phyloP scores from a whole-genome alignment of 2,113 vertebrate species.

The Calonectris borealis region DNA sequence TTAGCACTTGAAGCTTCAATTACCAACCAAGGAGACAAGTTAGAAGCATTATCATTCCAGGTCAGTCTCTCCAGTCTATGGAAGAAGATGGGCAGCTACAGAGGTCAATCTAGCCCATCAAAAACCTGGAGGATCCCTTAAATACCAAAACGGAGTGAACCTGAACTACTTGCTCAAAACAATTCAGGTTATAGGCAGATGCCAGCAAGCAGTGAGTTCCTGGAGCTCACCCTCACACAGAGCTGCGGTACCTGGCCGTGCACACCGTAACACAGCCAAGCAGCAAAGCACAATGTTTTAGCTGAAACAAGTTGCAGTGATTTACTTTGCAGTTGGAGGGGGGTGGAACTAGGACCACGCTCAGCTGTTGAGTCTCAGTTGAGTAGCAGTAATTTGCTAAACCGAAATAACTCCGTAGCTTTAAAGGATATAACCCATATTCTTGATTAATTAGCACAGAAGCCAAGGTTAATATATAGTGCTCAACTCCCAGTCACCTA shows the following conservation, averaged over 20 bases:
- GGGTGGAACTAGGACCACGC: not conserved
- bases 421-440: conserved; percentile 38
- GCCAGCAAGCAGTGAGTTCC: not conserved
- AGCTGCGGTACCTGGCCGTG: not conserved
- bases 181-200: not conserved
- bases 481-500: not conserved
- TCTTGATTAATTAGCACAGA: conserved; percentile 30
- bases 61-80: not conserved
- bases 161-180: not conserved
- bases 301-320: not conserved
- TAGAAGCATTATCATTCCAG: not conserved
- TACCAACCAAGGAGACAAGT: not conserved
- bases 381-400: conserved; percentile 35
- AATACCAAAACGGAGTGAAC: not conserved
- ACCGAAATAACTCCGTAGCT: not conserved
- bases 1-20: not conserved
- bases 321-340: not conserved
- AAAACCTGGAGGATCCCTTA: not conserved
- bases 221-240: not conserved
- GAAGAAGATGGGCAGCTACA: not conserved
- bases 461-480: conserved; percentile 3
- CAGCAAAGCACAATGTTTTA: not conserved
- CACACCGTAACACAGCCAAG: not conserved
- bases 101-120: not conserved
- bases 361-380: not conserved